Evolutionary conservation across 2,113 vertebrate species (phyloP), one percentile per base, ranked within the genome.

Genomic region (rat (Rattus norvegicus)): DNA sequence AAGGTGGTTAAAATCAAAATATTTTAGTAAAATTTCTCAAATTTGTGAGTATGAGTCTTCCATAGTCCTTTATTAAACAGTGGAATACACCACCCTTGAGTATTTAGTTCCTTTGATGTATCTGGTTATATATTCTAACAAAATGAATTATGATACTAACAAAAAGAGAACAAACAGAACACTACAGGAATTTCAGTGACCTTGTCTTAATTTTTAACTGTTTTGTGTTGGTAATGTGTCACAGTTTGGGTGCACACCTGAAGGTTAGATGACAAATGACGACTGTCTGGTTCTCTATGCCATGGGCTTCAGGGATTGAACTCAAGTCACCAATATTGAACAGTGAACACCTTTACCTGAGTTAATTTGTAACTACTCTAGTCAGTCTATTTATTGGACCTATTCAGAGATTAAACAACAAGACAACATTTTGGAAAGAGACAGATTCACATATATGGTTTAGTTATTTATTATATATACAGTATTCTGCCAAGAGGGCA

Each of bases 1-100:
- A 92, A 28, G 16, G 54, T 30, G 10, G 7, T 91, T 81, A 90
- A 85, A 91, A 89, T 93, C 33, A 87, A 94, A 81, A 65, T 59
- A 83, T 12, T 59, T 59, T 81, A 36, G 22, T n/a, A 81, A 54
- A 80, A 14, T 39, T 59, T 83, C 22, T 83, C 54, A 83, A 39
- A 12, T 59, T 39, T n/a, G 16, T 59, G 30, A 22, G 17, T 36
- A 56, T n/a, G 19, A 56, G 19, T 59, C 79, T 83, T 83, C 36
- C 20, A 59, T 7, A 26, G 33, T 81, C 20, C 80, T 83, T 83
- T 59, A n/a, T 56, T 13, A 59, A 61, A 39, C 20, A 59, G 56
- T 2, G 39, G 54, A n/a, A 11, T 81, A 59, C 20, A 12, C 54
- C 1, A 61, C 1, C 22, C 36, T 61, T 59, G 6, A n/a, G 36